phyloP scores from a whole-genome alignment of 2,888 invertebrate species.

The Dioctria rufipes region DNA sequence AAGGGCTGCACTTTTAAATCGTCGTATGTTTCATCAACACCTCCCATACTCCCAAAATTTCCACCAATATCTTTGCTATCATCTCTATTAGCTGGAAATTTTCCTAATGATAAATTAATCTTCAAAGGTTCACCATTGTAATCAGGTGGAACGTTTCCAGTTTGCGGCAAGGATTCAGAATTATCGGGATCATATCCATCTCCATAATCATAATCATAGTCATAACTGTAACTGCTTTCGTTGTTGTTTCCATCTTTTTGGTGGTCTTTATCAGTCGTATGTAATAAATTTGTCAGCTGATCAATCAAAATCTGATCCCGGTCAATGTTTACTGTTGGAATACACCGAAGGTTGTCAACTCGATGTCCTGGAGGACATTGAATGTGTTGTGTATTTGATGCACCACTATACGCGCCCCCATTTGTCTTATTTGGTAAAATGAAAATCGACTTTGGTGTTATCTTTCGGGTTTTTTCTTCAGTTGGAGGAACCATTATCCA shows the following conservation, averaged over 20 bases:
- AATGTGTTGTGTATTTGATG: conserved; percentile 46
- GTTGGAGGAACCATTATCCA: conserved; percentile 68
- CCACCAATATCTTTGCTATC: conserved; percentile 39
- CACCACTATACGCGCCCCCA: not conserved
- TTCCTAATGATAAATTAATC: conserved; percentile 68
- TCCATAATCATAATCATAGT: conserved; percentile 67
- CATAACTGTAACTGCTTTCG: conserved; percentile 60
- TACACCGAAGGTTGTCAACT: conserved; percentile 67
- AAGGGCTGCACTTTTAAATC: conserved; percentile 55
- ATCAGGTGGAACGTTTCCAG: conserved; percentile 27
- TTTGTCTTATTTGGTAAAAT: conserved; percentile 65
- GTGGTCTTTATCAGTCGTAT: conserved; percentile 51
- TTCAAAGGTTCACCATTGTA: conserved; percentile 66
- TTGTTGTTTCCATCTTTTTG: conserved; percentile 42
- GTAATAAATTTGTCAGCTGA: conserved; percentile 63
- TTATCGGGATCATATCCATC: conserved; percentile 57
- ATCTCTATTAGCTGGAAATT: conserved; percentile 64
- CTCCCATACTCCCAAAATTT: conserved; percentile 48
- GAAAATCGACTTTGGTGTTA: conserved; percentile 71
- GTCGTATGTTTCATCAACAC: conserved; percentile 5
- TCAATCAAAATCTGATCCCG: conserved; percentile 61
- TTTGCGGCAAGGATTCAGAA: conserved; percentile 52
- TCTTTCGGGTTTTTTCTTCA: conserved; percentile 68
- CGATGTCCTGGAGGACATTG: conserved; percentile 68
- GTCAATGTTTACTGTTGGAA: conserved; percentile 67